Evolutionary conservation across 2,888 invertebrate genomes (phyloP), one percentile per base, ranked within the genome.

Genomic region (Myopa testacea): DNA sequence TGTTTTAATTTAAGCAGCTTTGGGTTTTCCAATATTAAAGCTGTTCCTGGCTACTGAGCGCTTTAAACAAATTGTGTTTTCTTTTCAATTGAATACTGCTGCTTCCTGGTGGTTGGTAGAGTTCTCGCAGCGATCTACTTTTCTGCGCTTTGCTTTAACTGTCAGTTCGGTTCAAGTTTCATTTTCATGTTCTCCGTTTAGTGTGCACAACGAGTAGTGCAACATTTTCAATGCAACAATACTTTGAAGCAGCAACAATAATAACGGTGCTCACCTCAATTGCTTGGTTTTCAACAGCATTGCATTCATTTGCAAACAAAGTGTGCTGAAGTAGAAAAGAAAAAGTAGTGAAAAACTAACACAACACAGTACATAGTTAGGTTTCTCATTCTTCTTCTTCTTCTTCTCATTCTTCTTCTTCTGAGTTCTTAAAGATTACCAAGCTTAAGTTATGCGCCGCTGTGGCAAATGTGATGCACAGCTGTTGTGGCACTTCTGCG

Each of bases 171-270:
- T 16, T 67, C 19, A 63, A 63, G 52, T 40, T 69, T 69, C 26
- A 45, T 69, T 69, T 26, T 50, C 19, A 50, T 40, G 45, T 69
- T 4, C 45, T 40, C 50, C 70, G 37, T 70, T 52, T 12, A 65
- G 38, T 38, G 37, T 16, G 55, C 6, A 12, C 55, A 14, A 65
- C 38, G 65, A 65, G 14, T 19, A 26, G 8, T 70, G 34, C 69
- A 69, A 67, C 34, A 52, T 34, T 69, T 50, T 69, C 14, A 34
- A 19, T 7, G 34, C 62, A 19, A 4, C 52, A 69, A 69, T 50
- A 52, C 69, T 69, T 69, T 50, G 50, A 19, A 26, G 34, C 19
- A 69, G 34, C 45, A 70, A 55, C 70, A 55, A 55, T 26, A 7
- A 16, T 12, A 26, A 45, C 26, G 5, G 26, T 55, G 55, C 70